Evolutionary conservation across 2,888 invertebrate species (phyloP).

Genomic region (Cerastis leucographa): DNA sequence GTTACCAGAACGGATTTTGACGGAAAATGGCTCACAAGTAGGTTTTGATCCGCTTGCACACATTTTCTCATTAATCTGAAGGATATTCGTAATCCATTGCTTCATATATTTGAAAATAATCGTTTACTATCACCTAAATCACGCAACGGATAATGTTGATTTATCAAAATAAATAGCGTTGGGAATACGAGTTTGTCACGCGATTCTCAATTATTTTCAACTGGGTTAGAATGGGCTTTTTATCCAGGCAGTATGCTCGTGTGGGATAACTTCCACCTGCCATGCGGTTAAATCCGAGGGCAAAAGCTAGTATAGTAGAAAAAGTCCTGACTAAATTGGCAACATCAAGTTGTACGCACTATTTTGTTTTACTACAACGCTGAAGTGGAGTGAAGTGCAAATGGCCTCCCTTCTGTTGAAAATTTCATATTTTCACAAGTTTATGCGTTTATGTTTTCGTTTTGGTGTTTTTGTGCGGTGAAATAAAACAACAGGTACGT

Average conservation of each 20-base stretch:
- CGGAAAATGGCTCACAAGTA: background rate
- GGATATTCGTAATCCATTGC: background rate
- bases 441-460: constrained; percentile 21
- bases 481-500: constrained; percentile 11
- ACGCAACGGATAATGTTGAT: background rate
- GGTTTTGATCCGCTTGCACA: background rate
- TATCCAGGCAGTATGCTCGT: background rate
- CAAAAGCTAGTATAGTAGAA: background rate
- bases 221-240: background rate
- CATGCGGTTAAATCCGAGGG: background rate
- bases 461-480: constrained; percentile 15
- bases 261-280: no score
- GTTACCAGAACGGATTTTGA: background rate
- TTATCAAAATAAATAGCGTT: background rate
- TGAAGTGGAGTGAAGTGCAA: constrained; percentile 46
- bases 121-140: background rate
- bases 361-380: constrained; percentile 64
- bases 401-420: constrained; percentile 35
- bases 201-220: no score
- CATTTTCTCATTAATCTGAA: background rate
- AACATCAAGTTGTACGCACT: constrained; percentile 56
- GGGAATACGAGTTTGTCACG: background rate
- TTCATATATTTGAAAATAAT: background rate
- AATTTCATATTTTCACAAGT: constrained; percentile 53
- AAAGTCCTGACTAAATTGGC: constrained; percentile 45